Percentiles rank a stretch among this genome's conserved stretches.
Conservation (phyloP, 2,113 vertebrate genomes). For the Penelope pileata region DNA sequence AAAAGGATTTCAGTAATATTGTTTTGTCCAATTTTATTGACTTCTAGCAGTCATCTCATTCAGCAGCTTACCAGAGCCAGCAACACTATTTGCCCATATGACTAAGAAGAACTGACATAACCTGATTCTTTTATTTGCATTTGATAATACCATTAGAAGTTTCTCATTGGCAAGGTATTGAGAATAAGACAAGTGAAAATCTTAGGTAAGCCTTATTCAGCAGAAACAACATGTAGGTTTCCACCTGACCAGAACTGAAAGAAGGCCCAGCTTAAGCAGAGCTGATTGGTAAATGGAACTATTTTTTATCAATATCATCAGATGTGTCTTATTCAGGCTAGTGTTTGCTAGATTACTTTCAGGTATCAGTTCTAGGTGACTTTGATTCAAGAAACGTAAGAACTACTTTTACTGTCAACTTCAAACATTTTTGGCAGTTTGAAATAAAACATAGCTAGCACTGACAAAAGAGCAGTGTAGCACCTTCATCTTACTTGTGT, state of each 20-base stretch:
- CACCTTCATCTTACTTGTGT: not conserved
- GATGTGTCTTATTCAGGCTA: not conserved
- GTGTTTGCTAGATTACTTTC: not conserved
- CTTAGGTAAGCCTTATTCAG: conserved; percentile 2
- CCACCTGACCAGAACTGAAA: not conserved
- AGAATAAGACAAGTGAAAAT: not conserved
- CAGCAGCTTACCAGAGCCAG: not conserved
- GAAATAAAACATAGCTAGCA: not conserved
- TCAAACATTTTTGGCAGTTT: not conserved
- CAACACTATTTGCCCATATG: not conserved
- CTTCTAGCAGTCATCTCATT: not conserved
- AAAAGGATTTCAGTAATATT: not conserved
- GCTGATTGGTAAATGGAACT: not conserved
- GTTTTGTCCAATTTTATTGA: not conserved
- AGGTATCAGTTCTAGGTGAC: not conserved
- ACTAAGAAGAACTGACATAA: not conserved
- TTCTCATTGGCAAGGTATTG: not conserved
- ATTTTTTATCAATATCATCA: not conserved
- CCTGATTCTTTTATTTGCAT: not conserved
- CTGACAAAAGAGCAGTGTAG: not conserved
- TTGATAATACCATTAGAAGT: not conserved
- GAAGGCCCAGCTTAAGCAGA: not conserved
- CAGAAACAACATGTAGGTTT: conserved; percentile 42
- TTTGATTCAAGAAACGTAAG: not conserved
- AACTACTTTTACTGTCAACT: not conserved